Conservation (phyloP, 1,140 invertebrate species). For the Monomorium pharaonis region DNA sequence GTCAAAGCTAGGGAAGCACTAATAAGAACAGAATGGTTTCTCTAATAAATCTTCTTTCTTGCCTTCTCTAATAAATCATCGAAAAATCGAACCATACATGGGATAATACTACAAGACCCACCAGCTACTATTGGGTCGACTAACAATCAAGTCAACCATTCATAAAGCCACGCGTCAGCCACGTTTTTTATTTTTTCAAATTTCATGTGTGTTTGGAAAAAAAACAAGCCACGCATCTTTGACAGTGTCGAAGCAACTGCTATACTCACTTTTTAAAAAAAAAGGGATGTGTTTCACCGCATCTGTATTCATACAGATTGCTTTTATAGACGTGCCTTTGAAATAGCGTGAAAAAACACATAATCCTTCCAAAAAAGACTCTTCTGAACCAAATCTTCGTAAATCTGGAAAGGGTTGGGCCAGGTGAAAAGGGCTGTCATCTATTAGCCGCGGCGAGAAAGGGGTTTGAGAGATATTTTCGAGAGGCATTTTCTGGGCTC, state of each 20-base stretch:
- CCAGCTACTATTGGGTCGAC: neutral
- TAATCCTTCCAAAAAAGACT: slow-evolving; percentile 41
- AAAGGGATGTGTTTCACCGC: neutral
- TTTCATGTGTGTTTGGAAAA: neutral
- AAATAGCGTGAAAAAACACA: slow-evolving; percentile 57
- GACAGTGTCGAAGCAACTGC: neutral
- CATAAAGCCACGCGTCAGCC: neutral
- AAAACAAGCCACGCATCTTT: neutral
- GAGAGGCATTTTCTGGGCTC: slow-evolving; percentile 80
- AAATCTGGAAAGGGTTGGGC: slow-evolving; percentile 69
- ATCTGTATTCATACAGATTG: slow-evolving; percentile 13
- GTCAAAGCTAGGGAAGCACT: neutral
- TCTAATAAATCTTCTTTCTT: neutral
- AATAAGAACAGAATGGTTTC: neutral
- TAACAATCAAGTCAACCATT: neutral
- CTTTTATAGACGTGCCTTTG: slow-evolving; percentile 32
- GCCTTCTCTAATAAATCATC: neutral
- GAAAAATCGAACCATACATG: neutral
- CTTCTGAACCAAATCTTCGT: slow-evolving; percentile 35
- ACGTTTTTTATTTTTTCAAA: neutral
- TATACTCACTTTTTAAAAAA: neutral
- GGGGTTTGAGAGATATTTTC: slow-evolving; percentile 71
- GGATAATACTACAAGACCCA: neutral
- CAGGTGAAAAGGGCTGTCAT: slow-evolving; percentile 71
- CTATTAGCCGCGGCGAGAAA: slow-evolving; percentile 74